phyloP scores from a whole-genome alignment of 1,140 invertebrate species.

The Bemisia tabaci region DNA sequence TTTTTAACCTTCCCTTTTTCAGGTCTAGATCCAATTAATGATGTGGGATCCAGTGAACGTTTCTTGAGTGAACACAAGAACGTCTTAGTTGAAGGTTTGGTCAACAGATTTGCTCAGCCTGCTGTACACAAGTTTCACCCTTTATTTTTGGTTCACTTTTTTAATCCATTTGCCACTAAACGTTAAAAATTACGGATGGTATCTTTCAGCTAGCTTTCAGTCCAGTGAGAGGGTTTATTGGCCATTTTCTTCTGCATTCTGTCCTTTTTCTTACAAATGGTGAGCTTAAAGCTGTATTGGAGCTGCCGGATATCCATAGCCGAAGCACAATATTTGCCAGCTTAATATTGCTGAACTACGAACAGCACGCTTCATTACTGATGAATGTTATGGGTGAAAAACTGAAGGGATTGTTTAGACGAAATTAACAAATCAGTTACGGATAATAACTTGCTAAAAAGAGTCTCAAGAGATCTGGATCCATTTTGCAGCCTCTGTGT shows the following conservation, averaged over 20 bases:
- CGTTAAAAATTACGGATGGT: neutral
- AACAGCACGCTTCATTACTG: too few species aligned
- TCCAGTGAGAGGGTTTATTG: neutral
- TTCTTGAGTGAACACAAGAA: neutral
- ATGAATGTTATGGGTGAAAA: too few species aligned
- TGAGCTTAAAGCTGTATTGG: too few species aligned
- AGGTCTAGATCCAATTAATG: neutral
- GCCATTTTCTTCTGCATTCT: neutral
- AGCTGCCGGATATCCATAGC: too few species aligned
- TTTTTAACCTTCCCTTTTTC: neutral
- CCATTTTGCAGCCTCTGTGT: too few species aligned
- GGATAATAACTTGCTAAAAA: too few species aligned
- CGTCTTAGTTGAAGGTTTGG: neutral
- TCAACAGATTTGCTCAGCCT: neutral
- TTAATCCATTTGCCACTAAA: neutral
- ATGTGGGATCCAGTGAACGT: neutral
- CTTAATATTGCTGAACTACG: too few species aligned
- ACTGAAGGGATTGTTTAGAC: too few species aligned
- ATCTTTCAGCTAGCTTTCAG: neutral
- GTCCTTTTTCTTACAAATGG: neutral
- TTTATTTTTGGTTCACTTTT: neutral
- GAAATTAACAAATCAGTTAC: too few species aligned
- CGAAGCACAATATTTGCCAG: too few species aligned
- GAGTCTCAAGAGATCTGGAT: too few species aligned
- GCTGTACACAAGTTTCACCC: neutral